A percentile compares a stretch with the other conserved stretches of the same genome.
Evolutionary conservation across 2,113 vertebrate genomes (phyloP).

Genomic region (Cyanoramphus novaezelandiae): DNA sequence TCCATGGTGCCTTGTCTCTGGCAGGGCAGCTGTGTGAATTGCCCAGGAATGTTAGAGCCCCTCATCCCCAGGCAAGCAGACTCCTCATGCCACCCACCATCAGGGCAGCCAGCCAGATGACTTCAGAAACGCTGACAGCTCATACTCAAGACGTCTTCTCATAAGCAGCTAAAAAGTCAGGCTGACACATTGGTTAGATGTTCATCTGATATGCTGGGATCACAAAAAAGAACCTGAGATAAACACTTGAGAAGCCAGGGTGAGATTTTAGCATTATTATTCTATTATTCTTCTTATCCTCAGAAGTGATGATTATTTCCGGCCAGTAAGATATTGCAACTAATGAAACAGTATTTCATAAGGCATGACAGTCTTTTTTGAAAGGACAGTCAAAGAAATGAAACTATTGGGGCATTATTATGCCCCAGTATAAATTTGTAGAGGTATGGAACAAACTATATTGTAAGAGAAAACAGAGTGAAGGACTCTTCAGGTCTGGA

Average conservation of each 20-base stretch:
- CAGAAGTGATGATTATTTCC: neutral
- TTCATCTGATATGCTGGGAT: rapidly evolving
- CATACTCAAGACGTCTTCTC: neutral
- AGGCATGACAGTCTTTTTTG: neutral
- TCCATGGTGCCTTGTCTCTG: neutral
- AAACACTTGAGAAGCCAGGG: neutral
- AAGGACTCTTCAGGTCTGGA: neutral
- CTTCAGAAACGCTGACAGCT: neutral
- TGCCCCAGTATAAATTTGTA: neutral
- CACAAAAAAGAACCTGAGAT: neutral
- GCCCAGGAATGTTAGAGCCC: neutral
- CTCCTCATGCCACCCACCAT: rapidly evolving
- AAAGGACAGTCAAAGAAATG: neutral
- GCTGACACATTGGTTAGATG: neutral
- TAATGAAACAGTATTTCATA: neutral
- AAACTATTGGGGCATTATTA: neutral
- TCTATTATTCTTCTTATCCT: neutral
- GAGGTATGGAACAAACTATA: neutral
- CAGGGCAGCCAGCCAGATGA: neutral
- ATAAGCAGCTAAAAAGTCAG: neutral
- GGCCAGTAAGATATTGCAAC: neutral
- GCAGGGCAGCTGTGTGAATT: neutral
- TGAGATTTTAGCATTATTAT: neutral
- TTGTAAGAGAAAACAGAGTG: neutral
- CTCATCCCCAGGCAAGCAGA: rapidly evolving